A percentile compares a stretch with the other conserved stretches of the same genome.
Evolutionary conservation across 2,113 vertebrate species (phyloP).

Genomic region (Lophotis ruficrista): DNA sequence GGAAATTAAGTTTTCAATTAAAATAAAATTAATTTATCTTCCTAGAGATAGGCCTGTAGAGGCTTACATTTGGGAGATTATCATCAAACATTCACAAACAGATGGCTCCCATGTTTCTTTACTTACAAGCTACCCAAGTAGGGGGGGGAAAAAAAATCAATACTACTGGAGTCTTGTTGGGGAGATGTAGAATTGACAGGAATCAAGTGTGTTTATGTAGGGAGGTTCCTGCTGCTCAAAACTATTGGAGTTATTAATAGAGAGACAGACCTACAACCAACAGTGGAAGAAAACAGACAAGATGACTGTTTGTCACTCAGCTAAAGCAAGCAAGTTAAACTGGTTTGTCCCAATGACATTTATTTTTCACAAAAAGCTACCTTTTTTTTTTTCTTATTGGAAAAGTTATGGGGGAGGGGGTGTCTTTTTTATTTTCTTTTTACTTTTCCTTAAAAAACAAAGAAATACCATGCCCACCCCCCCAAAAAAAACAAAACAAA

Average conservation of each 20-base stretch:
- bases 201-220: background rate
- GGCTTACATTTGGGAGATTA: background rate
- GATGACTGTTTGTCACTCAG: background rate
- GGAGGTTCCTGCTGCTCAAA: background rate
- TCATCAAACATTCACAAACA: background rate
- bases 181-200: background rate
- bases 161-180: background rate
- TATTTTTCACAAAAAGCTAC: background rate
- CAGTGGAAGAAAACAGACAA: background rate
- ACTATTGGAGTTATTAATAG: background rate
- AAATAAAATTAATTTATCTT: slow-evolving; percentile 46
- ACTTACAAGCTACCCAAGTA: background rate
- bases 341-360: background rate
- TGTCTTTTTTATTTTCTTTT: background rate
- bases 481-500: background rate
- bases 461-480: no score
- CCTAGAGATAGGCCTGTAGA: slow-evolving; percentile 15
- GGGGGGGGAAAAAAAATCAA: background rate
- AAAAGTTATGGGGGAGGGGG: background rate
- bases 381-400: background rate
- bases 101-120: background rate
- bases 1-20: slow-evolving; percentile 63
- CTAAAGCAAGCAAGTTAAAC: background rate
- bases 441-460: background rate
- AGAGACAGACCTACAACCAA: background rate